Evolutionary conservation across 1,140 invertebrate species (phyloP), one percentile per base, ranked within the genome.

Genomic region (Nasonia giraulti): DNA sequence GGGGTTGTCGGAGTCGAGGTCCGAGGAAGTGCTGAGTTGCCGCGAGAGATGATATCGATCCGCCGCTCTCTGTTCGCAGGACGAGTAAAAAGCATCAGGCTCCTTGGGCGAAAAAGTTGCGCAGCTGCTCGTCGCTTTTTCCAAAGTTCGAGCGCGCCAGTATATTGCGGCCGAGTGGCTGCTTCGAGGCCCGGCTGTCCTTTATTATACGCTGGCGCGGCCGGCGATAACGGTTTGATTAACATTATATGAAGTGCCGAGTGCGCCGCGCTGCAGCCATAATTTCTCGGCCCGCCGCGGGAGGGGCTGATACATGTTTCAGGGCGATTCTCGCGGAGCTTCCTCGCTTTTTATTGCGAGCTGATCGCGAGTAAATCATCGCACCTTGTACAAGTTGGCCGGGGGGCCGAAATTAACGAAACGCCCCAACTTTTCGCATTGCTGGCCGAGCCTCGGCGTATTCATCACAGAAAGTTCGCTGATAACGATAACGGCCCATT

Each of bases 171-270:
- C 55, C 12, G 47, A 12, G 55, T n/a, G 55, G 55, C 55, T 62
- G 55, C 55, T 62, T 62, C 55, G 55, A n/a, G 17, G 55, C 55
- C 55, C 55, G 55, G 55, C 2, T 62, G 55, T 62, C 55, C n/a
- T 62, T 62, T 62, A 62, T 62, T 62, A 62, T 62, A 20, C 55
- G 20, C 33, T 37, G 33, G 33, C 50, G 50, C 12, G 50, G 14
- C 17, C 17, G 50, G 55, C 55, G 55, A 62, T 62, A 62, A 62
- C 55, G 17, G 0, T 62, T 62, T 62, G 55, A 62, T 62, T 62
- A 62, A 62, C 55, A 62, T 62, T 62, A n/a, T 62, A 62, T 62
- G 55, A n/a, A n/a, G n/a, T n/a, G n/a, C n/a, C n/a, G n/a, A 62
- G 55, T 62, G 12, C 17, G 12, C 50, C 14, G 20, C 55, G 23